Base-by-base conservation (phyloP, 2,797 vertebrate species). In the Glossophaga mutica region DNA sequence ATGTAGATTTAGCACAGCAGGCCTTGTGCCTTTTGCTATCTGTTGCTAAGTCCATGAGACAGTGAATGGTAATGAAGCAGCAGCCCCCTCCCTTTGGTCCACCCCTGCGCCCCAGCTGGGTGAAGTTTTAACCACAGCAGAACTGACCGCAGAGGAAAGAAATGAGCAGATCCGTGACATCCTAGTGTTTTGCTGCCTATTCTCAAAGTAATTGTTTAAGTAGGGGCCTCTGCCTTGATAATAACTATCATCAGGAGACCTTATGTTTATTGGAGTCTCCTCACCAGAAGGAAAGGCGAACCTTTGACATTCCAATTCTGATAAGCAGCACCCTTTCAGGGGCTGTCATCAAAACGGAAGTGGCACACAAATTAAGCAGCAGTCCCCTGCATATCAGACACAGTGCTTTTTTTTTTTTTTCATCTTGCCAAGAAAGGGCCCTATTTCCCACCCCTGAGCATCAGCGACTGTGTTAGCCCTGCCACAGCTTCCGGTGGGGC, bases 361-460 rank as follows among this genome's bases (percentile, higher is more conserved):
- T 9, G 14, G 8, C 22, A 44, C 62, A 34, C 44, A 74, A 44
- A 70, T 87, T 32, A 92, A 77, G 91, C 90, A 52, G 78, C 37
- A 57, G 67, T 32, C 78, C 15, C 57, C 44, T 0, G 0, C 59
- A 8, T 42, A 71, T 74, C 92, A 83, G 76, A 57, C 57, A 29
- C 32, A 15, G 37, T 11, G 29, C 71, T 16, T 65, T 93, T 89
- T 94, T 89, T 93, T 89, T 94, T 89, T 94, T 84, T 76, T 59
- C 70, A 87, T n/a, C 29, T 70, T 22, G 83, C 83, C 78, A 62
- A 79, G 67, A 94, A 94, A 93, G 86, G 87, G 71, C 21, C 73
- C n/a, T 12, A 12, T 32, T 84, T 84, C 74, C 74, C 42, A 37
- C 55, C 86, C 70, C 50, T 42, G 29, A 85, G 90, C 76, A 62